Evolutionary conservation across 2,888 invertebrate species (phyloP).

Genomic region (Dolichopus griseipennis): DNA sequence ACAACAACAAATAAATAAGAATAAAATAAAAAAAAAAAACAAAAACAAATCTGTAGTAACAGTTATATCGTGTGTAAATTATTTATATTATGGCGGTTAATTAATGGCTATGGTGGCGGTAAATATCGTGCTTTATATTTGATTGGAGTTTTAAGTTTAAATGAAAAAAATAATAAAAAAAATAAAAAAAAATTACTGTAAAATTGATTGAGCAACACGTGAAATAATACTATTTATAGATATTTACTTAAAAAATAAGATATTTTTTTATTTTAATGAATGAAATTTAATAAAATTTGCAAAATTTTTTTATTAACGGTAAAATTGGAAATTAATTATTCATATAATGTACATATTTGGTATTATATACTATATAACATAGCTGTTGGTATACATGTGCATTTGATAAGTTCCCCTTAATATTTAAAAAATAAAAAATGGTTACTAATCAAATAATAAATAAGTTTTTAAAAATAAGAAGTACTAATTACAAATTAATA

Average conservation of each 20-base stretch:
- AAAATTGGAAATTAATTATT: too few species aligned
- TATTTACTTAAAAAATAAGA: not conserved
- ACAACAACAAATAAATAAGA: not conserved
- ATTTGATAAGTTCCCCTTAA: too few species aligned
- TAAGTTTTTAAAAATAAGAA: too few species aligned
- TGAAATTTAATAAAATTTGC: not conserved
- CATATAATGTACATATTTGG: too few species aligned
- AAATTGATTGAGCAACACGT: not conserved
- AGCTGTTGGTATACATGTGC: too few species aligned
- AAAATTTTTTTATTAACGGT: too few species aligned
- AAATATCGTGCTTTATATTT: not conserved
- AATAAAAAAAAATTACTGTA: not conserved
- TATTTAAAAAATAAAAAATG: too few species aligned
- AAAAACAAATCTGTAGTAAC: not conserved
- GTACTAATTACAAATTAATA: too few species aligned
- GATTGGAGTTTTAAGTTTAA: too few species aligned
- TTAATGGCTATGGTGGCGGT: not conserved
- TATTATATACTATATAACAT: too few species aligned
- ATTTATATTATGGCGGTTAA: not conserved
- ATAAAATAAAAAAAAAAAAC: not conserved
- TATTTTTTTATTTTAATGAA: not conserved
- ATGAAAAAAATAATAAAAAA: too few species aligned
- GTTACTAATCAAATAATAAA: too few species aligned
- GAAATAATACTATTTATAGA: not conserved
- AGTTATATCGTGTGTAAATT: not conserved